Base-by-base conservation (phyloP, 2,113 vertebrate species). In the Bambusicola thoracicus region DNA sequence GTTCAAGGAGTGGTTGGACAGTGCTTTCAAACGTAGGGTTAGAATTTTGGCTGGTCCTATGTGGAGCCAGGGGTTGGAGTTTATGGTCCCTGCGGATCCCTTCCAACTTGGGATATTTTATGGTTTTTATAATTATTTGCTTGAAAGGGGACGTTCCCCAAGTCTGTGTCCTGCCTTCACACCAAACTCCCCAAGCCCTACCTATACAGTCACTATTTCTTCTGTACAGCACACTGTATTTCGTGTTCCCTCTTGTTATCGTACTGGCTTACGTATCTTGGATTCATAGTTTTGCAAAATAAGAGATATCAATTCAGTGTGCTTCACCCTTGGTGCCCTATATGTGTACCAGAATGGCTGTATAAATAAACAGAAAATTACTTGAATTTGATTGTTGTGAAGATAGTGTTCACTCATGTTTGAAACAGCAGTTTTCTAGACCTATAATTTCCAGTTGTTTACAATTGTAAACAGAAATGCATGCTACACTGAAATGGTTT, bases 161-260 rank as follows among this genome's bases (percentile, higher is more conserved):
- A 2, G 12, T 38, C 72, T n/a, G 78, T 13, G 55, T 21, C 8
- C 21, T 80, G 15, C 44, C n/a, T 73, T 49, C 51, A 32, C 63
- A 27, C 22, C 29, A 20, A 22, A 5, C 5, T 38, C 22, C 10
- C 8, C 0, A 1, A 83, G n/a, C 44, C 34, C 17, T 6, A 13
- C 6, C 0, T 2, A 13, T 62, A 49, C 27, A 41, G 40, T 41
- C 49, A 40, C 43, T 32, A 20, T 61, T 65, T 55, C 27, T 34
- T 51, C 44, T 51, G 3, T 40, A 2, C 12, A 18, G 0, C 0
- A 0, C 29, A 27, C 1, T 0, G 14, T 1, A 9, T 46, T 81
- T 49, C 34, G 16, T 3, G 1, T 51, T 85, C 0, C 0, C 48
- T 53, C 17, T 38, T 9, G 1, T 29, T 62, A 14, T 69, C 46